Conservation (phyloP, 2,113 vertebrate species). For the Pithys albifrons region DNA sequence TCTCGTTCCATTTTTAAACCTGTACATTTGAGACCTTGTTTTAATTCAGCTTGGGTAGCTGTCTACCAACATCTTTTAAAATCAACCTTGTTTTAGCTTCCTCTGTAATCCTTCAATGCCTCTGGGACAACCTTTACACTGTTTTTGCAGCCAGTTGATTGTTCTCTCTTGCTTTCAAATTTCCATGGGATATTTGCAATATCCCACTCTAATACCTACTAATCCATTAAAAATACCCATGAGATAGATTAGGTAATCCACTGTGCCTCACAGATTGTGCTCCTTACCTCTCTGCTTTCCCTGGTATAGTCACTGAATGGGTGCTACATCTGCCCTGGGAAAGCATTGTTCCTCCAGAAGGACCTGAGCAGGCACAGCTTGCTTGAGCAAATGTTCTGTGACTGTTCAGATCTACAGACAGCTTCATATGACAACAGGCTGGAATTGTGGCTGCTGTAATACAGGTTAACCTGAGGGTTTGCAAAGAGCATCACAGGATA, state of each 20-base stretch:
- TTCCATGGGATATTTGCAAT: conserved; percentile 55
- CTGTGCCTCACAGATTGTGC: conserved; percentile 17
- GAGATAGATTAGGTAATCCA: conserved; percentile 42
- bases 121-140: conserved; percentile 37
- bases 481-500: neutral
- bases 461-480: neutral
- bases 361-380: neutral
- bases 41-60: conserved; percentile 41
- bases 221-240: conserved; percentile 57
- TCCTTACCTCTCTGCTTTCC: conserved; percentile 1
- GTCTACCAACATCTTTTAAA: conserved; percentile 45
- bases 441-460: neutral
- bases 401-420: neutral
- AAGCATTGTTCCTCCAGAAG: neutral
- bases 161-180: conserved; percentile 51
- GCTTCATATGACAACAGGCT: neutral
- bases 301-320: neutral
- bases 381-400: neutral
- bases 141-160: conserved; percentile 39
- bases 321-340: neutral
- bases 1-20: conserved; percentile 4
- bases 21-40: conserved; percentile 21
- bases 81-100: conserved; percentile 53
- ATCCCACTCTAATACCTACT: conserved; percentile 50
- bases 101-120: conserved; percentile 30